Percentiles rank a stretch among this genome's conserved stretches.
These are phyloP conservation scores for Coleophora flavipennella DNA, from an alignment of 2,888 invertebrate species.

Conservation along the genomic window DNA sequence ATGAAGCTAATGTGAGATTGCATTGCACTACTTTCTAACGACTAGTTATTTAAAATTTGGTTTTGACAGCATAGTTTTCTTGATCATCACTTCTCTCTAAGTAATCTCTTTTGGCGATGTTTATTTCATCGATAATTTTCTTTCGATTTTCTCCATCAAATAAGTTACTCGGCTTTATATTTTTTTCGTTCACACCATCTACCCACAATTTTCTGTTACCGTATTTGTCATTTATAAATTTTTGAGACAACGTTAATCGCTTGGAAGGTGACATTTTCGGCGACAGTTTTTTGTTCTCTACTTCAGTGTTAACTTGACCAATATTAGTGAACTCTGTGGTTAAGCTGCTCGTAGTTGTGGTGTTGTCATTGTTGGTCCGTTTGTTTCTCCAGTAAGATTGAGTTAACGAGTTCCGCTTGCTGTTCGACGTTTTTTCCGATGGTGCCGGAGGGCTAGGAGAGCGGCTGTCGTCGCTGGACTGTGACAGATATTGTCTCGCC, in stretches of 20 bases:
- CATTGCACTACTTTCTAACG: constrained; percentile 8
- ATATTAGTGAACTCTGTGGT: constrained; percentile 65
- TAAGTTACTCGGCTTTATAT: constrained; percentile 33
- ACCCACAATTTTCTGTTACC: constrained; percentile 64
- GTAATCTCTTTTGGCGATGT: constrained; percentile 45
- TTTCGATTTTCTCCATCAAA: constrained; percentile 52
- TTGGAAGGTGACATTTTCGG: constrained; percentile 47
- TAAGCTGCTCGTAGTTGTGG: constrained; percentile 42
- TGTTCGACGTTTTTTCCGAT: constrained; percentile 46
- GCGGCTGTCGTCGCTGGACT: constrained; percentile 76
- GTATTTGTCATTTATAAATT: constrained; percentile 69
- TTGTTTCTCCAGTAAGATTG: constrained; percentile 68
- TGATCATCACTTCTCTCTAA: constrained; percentile 40
- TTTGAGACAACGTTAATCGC: constrained; percentile 62
- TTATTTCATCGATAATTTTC: constrained; percentile 49
- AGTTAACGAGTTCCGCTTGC: constrained; percentile 58
- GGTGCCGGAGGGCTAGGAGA: constrained; percentile 68
- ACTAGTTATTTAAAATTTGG: constrained; percentile 26
- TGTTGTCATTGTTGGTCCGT: constrained; percentile 47
- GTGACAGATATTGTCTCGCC: constrained; percentile 65
- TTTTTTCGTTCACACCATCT: constrained; percentile 49
- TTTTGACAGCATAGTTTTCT: constrained; percentile 33
- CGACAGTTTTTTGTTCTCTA: constrained; percentile 45
- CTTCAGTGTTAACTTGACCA: constrained; percentile 51
- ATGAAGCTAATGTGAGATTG: constrained; percentile 24